phyloP scores from a whole-genome alignment of 1,140 invertebrate genomes.

The Scylla paramamosain region DNA sequence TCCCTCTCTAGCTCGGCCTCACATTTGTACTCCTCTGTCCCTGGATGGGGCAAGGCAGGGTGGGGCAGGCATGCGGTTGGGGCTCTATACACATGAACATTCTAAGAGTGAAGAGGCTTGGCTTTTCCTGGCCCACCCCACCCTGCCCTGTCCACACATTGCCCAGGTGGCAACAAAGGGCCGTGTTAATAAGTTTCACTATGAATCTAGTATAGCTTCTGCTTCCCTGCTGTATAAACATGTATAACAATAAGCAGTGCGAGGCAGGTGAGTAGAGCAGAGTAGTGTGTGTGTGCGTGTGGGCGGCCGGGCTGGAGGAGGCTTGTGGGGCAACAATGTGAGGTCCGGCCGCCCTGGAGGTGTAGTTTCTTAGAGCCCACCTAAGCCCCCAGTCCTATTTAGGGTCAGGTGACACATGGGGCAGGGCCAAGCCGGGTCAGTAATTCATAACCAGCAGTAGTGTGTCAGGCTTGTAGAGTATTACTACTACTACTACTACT shows the following conservation, averaged over 20 bases:
- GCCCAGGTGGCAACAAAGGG: not conserved
- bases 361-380: constrained; percentile 15
- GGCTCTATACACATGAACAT: not conserved
- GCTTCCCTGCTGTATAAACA: constrained; percentile 74
- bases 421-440: constrained; percentile 15
- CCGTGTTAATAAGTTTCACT: constrained; percentile 70
- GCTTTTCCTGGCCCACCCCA: not conserved
- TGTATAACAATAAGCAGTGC: constrained; percentile 59
- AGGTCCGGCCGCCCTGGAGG: not conserved
- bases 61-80: constrained; percentile 46
- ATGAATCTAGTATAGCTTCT: constrained; percentile 74
- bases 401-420: constrained; percentile 9
- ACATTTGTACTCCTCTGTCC: constrained; percentile 72
- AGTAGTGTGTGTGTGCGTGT: constrained; percentile 60
- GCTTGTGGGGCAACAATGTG: not conserved
- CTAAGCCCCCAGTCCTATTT: constrained; percentile 10
- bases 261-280: constrained; percentile 62
- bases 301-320: constrained; percentile 8
- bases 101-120: not conserved
- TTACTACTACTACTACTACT: constrained; percentile 16
- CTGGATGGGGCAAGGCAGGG: constrained; percentile 44
- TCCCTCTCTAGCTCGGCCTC: constrained; percentile 72
- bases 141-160: not conserved
- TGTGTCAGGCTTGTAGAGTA: constrained; percentile 21
- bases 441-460: constrained; percentile 4